Evolutionary conservation across 2,888 invertebrate genomes (phyloP).

Genomic region (Crossocerus cetratus): DNA sequence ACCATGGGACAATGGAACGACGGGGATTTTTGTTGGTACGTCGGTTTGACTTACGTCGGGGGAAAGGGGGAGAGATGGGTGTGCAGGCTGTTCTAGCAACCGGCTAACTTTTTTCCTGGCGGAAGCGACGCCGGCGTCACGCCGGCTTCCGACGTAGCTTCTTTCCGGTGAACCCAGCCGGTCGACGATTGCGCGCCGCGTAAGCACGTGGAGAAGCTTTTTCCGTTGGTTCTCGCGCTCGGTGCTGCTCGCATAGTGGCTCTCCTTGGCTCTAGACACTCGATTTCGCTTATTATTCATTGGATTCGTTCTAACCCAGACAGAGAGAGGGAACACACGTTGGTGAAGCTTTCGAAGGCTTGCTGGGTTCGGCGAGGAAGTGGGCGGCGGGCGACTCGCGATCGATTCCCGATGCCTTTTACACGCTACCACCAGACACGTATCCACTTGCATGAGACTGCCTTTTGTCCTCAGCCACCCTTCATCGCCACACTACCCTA

Average conservation of each 20-base stretch:
- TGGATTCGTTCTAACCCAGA: constrained; percentile 17
- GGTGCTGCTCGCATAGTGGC: too few species aligned
- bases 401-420: constrained; percentile 2
- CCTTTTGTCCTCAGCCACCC: not conserved
- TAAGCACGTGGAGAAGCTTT: constrained; percentile 4
- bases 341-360: too few species aligned
- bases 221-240: not conserved
- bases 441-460: too few species aligned
- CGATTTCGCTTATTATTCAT: constrained; percentile 42
- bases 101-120: too few species aligned
- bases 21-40: too few species aligned
- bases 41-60: too few species aligned
- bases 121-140: not conserved
- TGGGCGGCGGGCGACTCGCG: not conserved
- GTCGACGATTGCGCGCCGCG: not conserved
- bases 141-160: not conserved
- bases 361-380: too few species aligned
- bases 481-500: not conserved
- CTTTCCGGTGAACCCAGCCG: too few species aligned
- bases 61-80: too few species aligned
- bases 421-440: not conserved
- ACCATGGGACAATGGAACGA: too few species aligned
- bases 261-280: not conserved
- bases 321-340: not conserved
- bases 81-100: too few species aligned